These are phyloP conservation scores for Charaxes varanes DNA, from an alignment of 1,140 invertebrate species.

Conservation along the genomic window DNA sequence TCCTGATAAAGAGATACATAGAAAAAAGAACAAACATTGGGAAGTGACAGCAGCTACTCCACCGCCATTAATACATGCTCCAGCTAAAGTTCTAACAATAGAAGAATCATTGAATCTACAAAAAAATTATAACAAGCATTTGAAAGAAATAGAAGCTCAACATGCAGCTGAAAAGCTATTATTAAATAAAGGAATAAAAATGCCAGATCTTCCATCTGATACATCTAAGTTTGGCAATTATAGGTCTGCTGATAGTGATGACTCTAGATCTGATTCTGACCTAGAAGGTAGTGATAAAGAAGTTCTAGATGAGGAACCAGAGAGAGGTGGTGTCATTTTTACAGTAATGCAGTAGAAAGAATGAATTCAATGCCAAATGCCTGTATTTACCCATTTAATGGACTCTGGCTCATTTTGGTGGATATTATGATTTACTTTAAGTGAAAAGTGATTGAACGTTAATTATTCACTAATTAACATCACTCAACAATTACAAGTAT, in stretches of 20 bases:
- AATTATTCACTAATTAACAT: too few relatives aligned
- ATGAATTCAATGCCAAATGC: too few relatives aligned
- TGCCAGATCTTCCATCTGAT: slow-evolving; percentile 38
- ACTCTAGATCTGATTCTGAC: slow-evolving; percentile 45
- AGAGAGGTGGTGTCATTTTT: slow-evolving; percentile 58
- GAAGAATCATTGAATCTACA: slow-evolving; percentile 77
- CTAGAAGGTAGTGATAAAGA: slow-evolving; percentile 57
- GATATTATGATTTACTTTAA: too few relatives aligned
- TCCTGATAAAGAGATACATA: slow-evolving; percentile 76
- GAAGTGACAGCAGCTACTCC: slow-evolving; percentile 83
- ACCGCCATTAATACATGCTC: slow-evolving; percentile 73
- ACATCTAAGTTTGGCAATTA: slow-evolving; percentile 43
- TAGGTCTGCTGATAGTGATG: slow-evolving; percentile 48
- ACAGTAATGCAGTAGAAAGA: slow-evolving; percentile 55
- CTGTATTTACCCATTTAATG: too few relatives aligned
- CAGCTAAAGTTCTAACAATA: slow-evolving; percentile 73
- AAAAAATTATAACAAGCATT: slow-evolving; percentile 54
- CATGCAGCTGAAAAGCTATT: slow-evolving; percentile 59
- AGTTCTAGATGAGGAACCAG: slow-evolving; percentile 61
- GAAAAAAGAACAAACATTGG: slow-evolving; percentile 78
- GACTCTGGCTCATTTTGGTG: too few relatives aligned
- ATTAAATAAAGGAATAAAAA: slow-evolving; percentile 39
- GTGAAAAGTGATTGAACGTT: too few relatives aligned
- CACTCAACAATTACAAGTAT: too few relatives aligned
- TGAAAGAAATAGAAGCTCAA: slow-evolving; percentile 54